Conservation (phyloP, 1,140 invertebrate species). For the Daktulosphaira vitifoliae region DNA sequence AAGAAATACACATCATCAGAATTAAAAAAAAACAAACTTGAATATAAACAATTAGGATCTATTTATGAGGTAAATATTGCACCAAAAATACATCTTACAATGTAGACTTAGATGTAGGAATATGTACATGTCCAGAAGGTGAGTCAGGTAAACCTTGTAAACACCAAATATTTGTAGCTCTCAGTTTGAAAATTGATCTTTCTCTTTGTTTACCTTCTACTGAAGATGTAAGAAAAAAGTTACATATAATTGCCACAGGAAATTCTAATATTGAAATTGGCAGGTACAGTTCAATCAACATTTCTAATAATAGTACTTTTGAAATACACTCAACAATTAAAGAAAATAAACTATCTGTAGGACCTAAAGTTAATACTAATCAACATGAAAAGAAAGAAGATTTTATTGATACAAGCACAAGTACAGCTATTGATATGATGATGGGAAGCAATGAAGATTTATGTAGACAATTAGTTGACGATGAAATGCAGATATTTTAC, state of each 20-base stretch:
- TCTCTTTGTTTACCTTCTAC: no score
- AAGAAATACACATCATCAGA: no score
- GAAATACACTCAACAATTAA: no score
- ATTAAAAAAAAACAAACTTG: no score
- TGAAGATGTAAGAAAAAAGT: not conserved
- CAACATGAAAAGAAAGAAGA: not conserved
- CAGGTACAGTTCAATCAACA: not conserved
- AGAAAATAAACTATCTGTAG: no score
- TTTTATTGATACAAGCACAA: not conserved
- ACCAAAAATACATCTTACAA: not conserved
- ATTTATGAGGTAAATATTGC: not conserved
- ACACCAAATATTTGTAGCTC: not conserved
- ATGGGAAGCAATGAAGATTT: not conserved
- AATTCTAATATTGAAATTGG: not conserved
- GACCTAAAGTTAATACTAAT: no score
- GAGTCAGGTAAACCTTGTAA: not conserved
- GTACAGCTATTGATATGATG: not conserved
- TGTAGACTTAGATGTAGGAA: not conserved
- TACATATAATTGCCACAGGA: not conserved
- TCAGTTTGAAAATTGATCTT: not conserved
- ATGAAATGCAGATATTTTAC: not conserved
- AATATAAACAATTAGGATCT: not conserved
- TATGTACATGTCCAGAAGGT: no score
- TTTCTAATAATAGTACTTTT: no score
- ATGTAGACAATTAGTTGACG: not conserved